Conservation (phyloP, 2,797 vertebrate genomes). For the Emys orbicularis region DNA sequence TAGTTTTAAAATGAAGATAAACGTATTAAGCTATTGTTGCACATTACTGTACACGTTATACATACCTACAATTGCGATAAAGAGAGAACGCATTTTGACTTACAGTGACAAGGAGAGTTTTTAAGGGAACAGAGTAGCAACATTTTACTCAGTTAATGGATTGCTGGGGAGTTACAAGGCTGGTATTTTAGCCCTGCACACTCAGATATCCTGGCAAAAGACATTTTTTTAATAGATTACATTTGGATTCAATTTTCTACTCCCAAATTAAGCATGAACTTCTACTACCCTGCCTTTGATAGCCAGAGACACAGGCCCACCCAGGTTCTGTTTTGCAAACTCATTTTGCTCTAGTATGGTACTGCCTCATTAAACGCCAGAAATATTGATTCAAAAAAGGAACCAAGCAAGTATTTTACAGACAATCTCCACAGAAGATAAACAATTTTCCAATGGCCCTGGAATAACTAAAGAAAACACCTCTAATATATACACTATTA, state of each 20-base stretch:
- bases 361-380: background rate
- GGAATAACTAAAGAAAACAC: background rate
- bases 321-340: background rate
- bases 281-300: background rate
- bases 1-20: background rate
- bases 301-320: fast-evolving
- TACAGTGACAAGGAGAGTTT: background rate
- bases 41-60: background rate
- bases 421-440: background rate
- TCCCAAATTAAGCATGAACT: background rate
- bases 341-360: background rate
- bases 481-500: background rate
- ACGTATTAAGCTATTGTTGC: background rate
- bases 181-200: background rate
- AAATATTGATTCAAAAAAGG: background rate
- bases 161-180: background rate
- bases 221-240: background rate
- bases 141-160: background rate
- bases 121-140: background rate
- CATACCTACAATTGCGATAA: background rate
- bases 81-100: background rate
- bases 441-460: background rate
- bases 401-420: background rate
- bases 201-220: background rate
- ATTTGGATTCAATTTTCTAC: background rate